Percentiles rank a stretch among this genome's conserved stretches.
Conservation (phyloP, 2,888 invertebrate species). For the Drepana falcataria region DNA sequence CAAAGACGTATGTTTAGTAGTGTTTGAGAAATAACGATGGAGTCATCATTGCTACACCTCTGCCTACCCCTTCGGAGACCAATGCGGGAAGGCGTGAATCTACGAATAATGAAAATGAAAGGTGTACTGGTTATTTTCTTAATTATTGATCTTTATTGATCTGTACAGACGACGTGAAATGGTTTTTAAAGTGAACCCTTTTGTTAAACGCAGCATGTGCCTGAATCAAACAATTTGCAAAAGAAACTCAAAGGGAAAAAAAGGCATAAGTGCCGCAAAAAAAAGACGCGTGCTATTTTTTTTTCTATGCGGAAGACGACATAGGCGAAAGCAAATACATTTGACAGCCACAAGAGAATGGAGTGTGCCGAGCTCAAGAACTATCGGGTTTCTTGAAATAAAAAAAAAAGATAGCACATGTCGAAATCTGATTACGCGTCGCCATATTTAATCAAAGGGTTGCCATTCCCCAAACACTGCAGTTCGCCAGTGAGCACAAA, state of each 20-base stretch:
- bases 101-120: conserved; percentile 14
- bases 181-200: conserved; percentile 13
- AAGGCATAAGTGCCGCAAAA: conserved; percentile 28
- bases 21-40: too few relatives aligned
- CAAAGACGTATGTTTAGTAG: too few relatives aligned
- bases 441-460: conserved; percentile 73
- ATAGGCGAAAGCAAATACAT: conserved; percentile 63
- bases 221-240: conserved; percentile 2
- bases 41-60: too few relatives aligned
- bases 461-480: conserved; percentile 63
- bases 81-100: too few relatives aligned
- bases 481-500: conserved; percentile 34
- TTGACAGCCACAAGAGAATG: conserved; percentile 62
- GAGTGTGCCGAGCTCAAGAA: conserved; percentile 69
- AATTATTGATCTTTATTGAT: background rate
- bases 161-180: conserved; percentile 6
- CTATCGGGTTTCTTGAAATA: conserved; percentile 61
- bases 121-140: conserved; percentile 5
- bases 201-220: conserved; percentile 11
- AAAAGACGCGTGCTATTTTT: conserved; percentile 70
- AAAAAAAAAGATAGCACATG: conserved; percentile 67
- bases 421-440: conserved; percentile 73
- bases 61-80: too few relatives aligned
- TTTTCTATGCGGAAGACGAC: conserved; percentile 58
- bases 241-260: conserved; percentile 29